Evolutionary conservation across 2,797 vertebrate species (phyloP).

Genomic region (Artibeus jamaicensis): DNA sequence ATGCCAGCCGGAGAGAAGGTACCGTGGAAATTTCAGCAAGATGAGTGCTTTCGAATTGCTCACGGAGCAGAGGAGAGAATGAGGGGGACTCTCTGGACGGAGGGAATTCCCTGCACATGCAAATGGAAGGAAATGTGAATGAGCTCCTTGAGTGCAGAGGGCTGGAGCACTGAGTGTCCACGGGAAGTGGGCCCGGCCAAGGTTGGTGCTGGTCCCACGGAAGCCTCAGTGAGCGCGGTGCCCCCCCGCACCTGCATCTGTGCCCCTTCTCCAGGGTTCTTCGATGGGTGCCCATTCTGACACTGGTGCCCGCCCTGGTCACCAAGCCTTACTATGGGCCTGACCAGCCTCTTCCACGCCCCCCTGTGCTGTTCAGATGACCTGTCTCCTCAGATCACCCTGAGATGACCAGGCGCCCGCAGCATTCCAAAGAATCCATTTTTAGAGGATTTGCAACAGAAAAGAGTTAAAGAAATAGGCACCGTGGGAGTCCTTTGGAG

Average conservation of each 20-base stretch:
- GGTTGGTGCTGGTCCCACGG: not conserved
- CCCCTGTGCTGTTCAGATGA: too few relatives aligned
- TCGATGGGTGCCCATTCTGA: too few relatives aligned
- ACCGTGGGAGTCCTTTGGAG: not conserved
- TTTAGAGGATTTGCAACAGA: not conserved
- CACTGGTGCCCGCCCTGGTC: not conserved
- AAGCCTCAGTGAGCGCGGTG: not conserved
- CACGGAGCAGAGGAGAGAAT: not conserved
- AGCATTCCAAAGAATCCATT: not conserved
- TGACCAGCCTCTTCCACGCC: not conserved
- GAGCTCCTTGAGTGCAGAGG: not conserved
- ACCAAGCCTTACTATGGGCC: not conserved
- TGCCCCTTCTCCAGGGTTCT: not conserved
- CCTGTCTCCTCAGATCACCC: not conserved
- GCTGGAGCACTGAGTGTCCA: not conserved
- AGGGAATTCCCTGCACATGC: not conserved
- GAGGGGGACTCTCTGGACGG: not conserved
- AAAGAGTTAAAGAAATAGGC: not conserved
- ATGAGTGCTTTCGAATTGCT: not conserved
- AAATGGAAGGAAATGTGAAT: not conserved
- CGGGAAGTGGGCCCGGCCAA: not conserved
- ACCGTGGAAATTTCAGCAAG: not conserved
- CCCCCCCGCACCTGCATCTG: not conserved
- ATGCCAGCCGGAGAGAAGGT: not conserved
- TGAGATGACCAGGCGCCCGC: not conserved